Evolutionary conservation across 1,140 invertebrate genomes (phyloP), one percentile per base, ranked within the genome.

Genomic region (Euglossa dilemma): DNA sequence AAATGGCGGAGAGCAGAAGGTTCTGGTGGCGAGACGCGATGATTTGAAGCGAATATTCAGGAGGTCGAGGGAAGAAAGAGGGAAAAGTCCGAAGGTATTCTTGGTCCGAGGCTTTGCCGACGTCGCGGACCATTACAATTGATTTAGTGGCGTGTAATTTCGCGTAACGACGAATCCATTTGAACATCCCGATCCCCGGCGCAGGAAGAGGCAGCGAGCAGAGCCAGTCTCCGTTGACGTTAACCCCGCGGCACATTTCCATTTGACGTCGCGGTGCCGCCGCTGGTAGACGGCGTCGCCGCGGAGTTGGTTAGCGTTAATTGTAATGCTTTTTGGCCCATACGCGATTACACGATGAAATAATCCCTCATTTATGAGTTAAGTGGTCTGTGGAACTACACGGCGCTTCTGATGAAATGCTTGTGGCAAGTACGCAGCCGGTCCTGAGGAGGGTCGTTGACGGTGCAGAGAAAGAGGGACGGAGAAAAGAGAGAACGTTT

Each of bases 291-390:
- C 79, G 85, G 70, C 86, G 86, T 85, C 74, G 86, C 84, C 88
- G 84, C 69, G 85, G 86, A 93, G 92, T 93, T 93, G 90, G 91
- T 93, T 93, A 93, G 91, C 92, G 91, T 93, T 94, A 94, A 94
- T 93, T 93, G 91, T 92, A 93, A 93, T 94, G 92, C 91, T 93
- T 94, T 93, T 93, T 91, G 91, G 91, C 89, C 92, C 92, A 93
- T 93, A 92, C 92, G 92, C 91, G 93, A 93, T 93, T 92, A 93
- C 92, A 92, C 90, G 91, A 93, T 93, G 92, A 93, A 94, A 94
- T 94, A 94, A 94, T 93, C 91, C 92, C 91, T 93, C 92, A 92
- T 94, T 94, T 93, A 93, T 93, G 92, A 93, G 93, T 92, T 93
- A 93, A 94, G 93, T 93, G 92, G 93, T 93, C 93, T 93, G 92